Conservation (phyloP, 2,113 vertebrate genomes). For the Caracal caracal region DNA sequence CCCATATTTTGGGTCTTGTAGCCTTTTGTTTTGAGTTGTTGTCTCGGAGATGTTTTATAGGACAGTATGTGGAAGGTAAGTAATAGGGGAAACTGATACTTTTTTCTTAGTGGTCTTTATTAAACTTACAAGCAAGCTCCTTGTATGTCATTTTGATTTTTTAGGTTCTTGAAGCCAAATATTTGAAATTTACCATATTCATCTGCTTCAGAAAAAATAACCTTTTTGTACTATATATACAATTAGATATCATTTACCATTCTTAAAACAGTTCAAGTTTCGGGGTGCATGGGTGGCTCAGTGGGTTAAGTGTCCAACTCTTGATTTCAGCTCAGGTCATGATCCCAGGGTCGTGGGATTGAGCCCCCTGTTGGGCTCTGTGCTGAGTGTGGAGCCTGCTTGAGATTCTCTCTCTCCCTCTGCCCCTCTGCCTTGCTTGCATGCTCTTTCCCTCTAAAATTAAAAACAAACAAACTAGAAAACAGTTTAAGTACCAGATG, state of each 20-base stretch:
- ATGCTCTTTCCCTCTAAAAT: no score
- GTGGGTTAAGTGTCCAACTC: no score
- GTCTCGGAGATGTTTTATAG: conserved; percentile 32
- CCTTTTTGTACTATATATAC: not conserved
- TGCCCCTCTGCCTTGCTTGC: no score
- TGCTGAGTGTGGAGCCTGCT: no score
- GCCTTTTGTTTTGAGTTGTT: conserved; percentile 44
- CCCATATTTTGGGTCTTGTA: not conserved
- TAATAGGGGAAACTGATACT: not conserved
- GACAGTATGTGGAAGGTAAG: not conserved
- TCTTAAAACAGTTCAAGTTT: not conserved
- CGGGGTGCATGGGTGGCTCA: no score
- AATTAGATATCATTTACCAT: not conserved
- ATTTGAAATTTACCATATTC: not conserved
- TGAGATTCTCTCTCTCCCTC: no score
- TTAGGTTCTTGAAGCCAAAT: not conserved
- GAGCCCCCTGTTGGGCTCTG: no score
- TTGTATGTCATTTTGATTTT: not conserved
- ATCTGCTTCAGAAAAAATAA: not conserved
- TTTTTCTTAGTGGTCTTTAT: not conserved
- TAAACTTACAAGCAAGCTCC: not conserved
- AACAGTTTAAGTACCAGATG: not conserved
- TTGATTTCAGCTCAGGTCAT: no score
- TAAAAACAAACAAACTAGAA: no score
- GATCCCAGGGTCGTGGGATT: no score